These are phyloP conservation scores for Bombus soroeensis DNA, from an alignment of 1,140 invertebrate species.

Conservation along the genomic window DNA sequence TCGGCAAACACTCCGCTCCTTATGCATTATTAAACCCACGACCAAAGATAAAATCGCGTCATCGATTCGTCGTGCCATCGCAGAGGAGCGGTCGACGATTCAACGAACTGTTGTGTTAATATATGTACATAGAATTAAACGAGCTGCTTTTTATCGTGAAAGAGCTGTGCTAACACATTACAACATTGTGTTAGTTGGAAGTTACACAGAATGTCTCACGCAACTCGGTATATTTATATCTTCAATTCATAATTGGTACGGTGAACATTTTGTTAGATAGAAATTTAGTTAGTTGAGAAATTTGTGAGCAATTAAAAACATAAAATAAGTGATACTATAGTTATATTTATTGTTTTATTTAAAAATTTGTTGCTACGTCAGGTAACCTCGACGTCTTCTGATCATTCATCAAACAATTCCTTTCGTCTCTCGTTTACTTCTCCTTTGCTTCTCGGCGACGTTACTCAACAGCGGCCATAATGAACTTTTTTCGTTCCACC, in stretches of 20 bases:
- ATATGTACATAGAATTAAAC: background rate
- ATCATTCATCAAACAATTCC: background rate
- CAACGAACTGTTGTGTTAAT: background rate
- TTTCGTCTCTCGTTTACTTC: background rate
- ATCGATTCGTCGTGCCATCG: no score
- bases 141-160: background rate
- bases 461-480: background rate
- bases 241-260: no score
- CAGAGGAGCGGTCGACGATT: background rate
- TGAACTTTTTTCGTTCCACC: conserved; percentile 24
- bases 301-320: no score
- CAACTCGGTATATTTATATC: no score
- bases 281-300: no score
- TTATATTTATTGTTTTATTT: no score
- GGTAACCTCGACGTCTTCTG: no score
- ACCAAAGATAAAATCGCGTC: conserved; percentile 7
- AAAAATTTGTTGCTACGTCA: no score
- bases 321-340: no score
- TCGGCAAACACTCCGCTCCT: conserved; percentile 18
- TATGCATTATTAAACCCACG: conserved; percentile 45
- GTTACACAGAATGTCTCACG: background rate
- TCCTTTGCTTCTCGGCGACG: background rate
- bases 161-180: background rate
- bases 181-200: background rate
- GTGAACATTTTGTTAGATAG: no score